Evolutionary conservation across 2,113 vertebrate genomes (phyloP).

Genomic region (Oceanodroma tethys): DNA sequence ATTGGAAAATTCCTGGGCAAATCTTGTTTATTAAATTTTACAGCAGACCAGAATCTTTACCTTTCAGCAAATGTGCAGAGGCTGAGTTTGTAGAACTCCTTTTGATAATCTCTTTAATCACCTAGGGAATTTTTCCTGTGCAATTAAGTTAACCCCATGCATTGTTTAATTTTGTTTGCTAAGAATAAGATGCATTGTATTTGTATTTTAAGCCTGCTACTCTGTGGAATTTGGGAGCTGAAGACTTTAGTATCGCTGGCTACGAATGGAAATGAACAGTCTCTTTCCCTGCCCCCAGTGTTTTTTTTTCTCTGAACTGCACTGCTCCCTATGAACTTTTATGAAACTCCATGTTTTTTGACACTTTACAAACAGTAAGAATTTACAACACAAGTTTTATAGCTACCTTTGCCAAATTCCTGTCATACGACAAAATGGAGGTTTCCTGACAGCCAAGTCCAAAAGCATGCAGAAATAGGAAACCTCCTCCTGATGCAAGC

Average conservation of each 20-base stretch:
- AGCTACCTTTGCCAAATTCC: neutral
- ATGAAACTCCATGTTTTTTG: neutral
- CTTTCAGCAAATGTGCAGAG: neutral
- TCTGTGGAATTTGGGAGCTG: neutral
- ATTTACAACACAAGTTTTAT: neutral
- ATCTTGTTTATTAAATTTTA: too few relatives aligned
- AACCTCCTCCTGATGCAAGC: neutral
- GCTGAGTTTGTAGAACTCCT: neutral
- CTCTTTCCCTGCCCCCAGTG: too few relatives aligned
- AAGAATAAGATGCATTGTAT: neutral
- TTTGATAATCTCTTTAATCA: neutral
- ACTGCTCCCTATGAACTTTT: neutral
- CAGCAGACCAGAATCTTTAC: neutral
- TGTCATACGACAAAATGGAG: neutral
- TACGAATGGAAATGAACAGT: neutral
- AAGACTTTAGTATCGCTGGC: neutral
- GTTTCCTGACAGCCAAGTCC: neutral
- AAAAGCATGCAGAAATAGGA: neutral
- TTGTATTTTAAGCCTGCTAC: neutral
- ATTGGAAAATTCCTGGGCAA: fast-evolving
- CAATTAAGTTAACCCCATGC: neutral
- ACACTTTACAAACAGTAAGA: neutral
- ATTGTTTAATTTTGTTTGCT: neutral
- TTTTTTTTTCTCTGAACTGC: neutral
- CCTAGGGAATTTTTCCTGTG: neutral